Base-by-base conservation (phyloP, 2,797 vertebrate species). In the Setipinna tenuifilis region DNA sequence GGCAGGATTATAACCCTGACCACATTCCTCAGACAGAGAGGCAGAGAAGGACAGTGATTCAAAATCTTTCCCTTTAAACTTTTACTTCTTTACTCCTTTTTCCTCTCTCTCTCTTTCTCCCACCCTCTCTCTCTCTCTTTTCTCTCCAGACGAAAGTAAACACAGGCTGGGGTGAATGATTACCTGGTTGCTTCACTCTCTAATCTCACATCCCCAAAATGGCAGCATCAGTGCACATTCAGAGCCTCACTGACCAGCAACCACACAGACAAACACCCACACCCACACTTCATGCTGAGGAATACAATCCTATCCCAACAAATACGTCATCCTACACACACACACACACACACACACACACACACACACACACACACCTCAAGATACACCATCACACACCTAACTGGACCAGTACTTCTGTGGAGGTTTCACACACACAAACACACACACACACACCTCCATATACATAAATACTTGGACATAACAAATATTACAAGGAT, bases 81-180 rank as follows among this genome's bases (percentile, higher is more conserved):
- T 75, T 19, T 75, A 17, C 16, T 71, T 16, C 28, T 16, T 35
- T 28, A 17, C 28, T 35, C 28, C 62, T 75, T 11, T 68, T 28
- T 19, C 28, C 82, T 23, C 12, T 0, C 46, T 62, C 1, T 5
- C 58, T 85, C 61, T 41, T n/a, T 9, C n/a, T 58, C 4, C 83
- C 78, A 68, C 81, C 46, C 46, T 19, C 10, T 50, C 1, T 83
- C 23, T 78, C 3, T 0, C 81, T 75, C 23, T 50, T n/a, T 0
- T 59, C 85, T 86, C 68, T 83, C 31, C 12, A 58, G 7, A 78
- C 84, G 71, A 91, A 83, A 23, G 80, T 87, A 85, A 93, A 91
- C 87, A 83, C 80, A 61, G 21, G 23, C 44, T 50, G n/a, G 6
- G 81, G 80, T 90, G 23, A 91, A 91, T 89, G 84, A 91, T 89